Evolutionary conservation across 2,113 vertebrate species (phyloP), one percentile per base, ranked within the genome.

Genomic region (Carassius auratus): DNA sequence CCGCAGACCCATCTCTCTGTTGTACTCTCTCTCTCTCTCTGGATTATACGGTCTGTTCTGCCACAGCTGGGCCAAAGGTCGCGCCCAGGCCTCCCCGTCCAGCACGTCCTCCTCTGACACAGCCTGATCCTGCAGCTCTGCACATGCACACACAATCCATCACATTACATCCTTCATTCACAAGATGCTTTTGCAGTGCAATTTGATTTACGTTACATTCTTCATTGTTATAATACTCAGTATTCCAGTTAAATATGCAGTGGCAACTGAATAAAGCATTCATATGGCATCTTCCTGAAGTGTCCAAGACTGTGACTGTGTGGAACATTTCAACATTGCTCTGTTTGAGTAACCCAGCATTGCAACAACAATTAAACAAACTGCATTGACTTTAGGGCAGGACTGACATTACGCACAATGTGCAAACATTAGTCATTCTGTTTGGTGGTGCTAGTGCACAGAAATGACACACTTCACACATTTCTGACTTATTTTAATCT

Each of bases 21-120:
- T 99, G 92, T 97, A 98, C 80, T 98, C 97, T 84, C 93, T 95
- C 88, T 99, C 98, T 0, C 95, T 96, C 91, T 97, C 96, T 87
- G 97, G 95, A 90, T 96, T 98, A 0, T 94, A 95, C 0, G 97
- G 97, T 66, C 95, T 94, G 90, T 95, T 98, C 92, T 98, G 97
- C 98, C 98, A 99, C 50, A 99, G 93, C 52, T 97, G 97, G 89
- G 96, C 93, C 78, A 99, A 94, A 8, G 97, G 96, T 86, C 97
- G 98, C 15, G 98, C 96, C 98, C 98, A 99, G 8, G 93, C 88
- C 79, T 98, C 98, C 3, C 95, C 95, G 88, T 99, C 97, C 85
- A 96, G 94, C 85, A 94, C 91, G 7, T 96, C 97, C 84, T 97
- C 97, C 87, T 98, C 92, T 4, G 90, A 86, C 2, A 93, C 89